These are phyloP conservation scores for Planococcus citri DNA, from an alignment of 1,140 invertebrate species.

Conservation along the genomic window DNA sequence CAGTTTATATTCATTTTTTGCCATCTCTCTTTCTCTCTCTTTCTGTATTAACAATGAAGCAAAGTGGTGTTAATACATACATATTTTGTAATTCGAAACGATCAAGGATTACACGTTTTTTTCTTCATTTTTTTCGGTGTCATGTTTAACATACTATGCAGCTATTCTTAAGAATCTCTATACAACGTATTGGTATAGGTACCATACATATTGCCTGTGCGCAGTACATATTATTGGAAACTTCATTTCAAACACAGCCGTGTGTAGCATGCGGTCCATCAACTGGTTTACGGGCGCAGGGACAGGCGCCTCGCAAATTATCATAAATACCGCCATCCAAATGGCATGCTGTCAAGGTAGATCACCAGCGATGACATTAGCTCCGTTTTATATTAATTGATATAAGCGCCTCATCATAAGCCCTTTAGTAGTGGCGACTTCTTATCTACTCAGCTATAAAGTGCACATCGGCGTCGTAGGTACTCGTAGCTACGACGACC, in stretches of 20 bases:
- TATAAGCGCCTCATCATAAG: not conserved
- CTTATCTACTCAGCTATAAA: too few species aligned
- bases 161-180: not conserved
- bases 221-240: not conserved
- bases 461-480: too few species aligned
- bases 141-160: not conserved
- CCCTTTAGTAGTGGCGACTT: too few species aligned
- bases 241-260: not conserved
- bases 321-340: not conserved
- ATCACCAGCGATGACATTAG: not conserved
- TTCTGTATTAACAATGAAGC: not conserved
- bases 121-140: not conserved
- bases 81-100: not conserved
- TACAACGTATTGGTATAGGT: too few species aligned
- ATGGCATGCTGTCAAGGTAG: not conserved
- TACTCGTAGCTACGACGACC: too few species aligned
- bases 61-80: not conserved
- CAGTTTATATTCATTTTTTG: not conserved
- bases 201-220: too few species aligned
- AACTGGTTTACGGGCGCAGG: not conserved
- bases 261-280: not conserved
- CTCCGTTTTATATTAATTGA: not conserved
- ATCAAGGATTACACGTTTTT: constrained; percentile 7
- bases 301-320: not conserved
- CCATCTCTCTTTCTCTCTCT: too few species aligned